Evolutionary conservation across 2,797 vertebrate genomes (phyloP).

Genomic region (Enteromius fasciolatus): DNA sequence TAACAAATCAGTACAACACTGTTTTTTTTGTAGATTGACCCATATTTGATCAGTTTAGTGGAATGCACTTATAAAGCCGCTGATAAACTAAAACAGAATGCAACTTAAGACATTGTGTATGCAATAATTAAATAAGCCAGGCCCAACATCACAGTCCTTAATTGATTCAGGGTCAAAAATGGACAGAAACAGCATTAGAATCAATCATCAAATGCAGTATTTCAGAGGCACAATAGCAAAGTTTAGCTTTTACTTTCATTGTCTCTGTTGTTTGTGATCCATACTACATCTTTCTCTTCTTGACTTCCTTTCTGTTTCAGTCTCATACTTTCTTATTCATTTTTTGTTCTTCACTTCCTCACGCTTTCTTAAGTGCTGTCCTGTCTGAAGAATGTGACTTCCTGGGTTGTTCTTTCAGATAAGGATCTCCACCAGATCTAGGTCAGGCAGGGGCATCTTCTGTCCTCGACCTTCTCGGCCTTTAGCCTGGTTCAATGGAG

Average conservation of each 20-base stretch:
- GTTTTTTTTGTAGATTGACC: background rate
- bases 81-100: background rate
- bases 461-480: constrained; percentile 31
- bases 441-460: constrained; percentile 49
- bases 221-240: constrained; percentile 1
- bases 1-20: background rate
- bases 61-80: background rate
- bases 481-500: constrained; percentile 26
- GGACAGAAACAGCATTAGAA: background rate
- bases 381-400: background rate
- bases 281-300: background rate
- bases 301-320: background rate
- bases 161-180: background rate
- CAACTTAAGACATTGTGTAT: constrained; percentile 20
- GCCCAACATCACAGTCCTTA: background rate
- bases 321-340: background rate
- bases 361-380: background rate
- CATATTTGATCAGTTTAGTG: background rate
- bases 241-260: background rate
- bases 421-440: constrained; percentile 56
- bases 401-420: constrained; percentile 42
- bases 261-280: background rate
- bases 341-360: background rate
- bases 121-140: background rate
- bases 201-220: no score